Percentiles rank a stretch among this genome's conserved stretches.
These are phyloP conservation scores for Panopea generosa DNA, from an alignment of 2,888 invertebrate genomes.

Conservation along the genomic window DNA sequence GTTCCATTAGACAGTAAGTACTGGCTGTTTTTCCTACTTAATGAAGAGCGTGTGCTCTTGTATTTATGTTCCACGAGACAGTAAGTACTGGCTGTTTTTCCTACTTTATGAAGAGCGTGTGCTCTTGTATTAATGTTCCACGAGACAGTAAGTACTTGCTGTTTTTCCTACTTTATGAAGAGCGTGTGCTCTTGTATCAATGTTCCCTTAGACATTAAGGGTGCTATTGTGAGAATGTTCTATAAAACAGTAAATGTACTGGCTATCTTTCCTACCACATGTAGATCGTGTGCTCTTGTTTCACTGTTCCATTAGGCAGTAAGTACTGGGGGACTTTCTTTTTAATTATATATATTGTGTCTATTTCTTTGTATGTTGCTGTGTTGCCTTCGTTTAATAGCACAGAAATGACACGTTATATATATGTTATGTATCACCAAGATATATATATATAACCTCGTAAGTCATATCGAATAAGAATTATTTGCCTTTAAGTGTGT, in stretches of 20 bases:
- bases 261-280: conserved; percentile 49
- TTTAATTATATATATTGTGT: neutral
- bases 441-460: too few relatives aligned
- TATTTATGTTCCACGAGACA: conserved; percentile 50
- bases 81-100: too few relatives aligned
- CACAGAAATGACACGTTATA: too few relatives aligned
- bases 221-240: conserved; percentile 53
- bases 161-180: conserved; percentile 37
- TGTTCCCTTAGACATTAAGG: conserved; percentile 52
- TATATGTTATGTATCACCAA: too few relatives aligned
- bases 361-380: neutral
- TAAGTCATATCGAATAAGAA: too few relatives aligned
- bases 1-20: conserved; percentile 52
- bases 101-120: conserved; percentile 40
- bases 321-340: too few relatives aligned
- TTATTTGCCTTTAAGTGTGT: too few relatives aligned
- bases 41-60: conserved; percentile 49
- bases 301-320: conserved; percentile 51
- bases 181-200: conserved; percentile 55
- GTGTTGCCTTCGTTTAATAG: too few relatives aligned
- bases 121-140: conserved; percentile 54
- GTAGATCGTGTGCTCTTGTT: conserved; percentile 49
- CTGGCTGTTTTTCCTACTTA: conserved; percentile 26
- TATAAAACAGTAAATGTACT: conserved; percentile 49
- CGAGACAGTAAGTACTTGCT: conserved; percentile 42